These are phyloP conservation scores for Drosophila kikkawai DNA, from an alignment of 1,140 invertebrate genomes.

Conservation along the genomic window DNA sequence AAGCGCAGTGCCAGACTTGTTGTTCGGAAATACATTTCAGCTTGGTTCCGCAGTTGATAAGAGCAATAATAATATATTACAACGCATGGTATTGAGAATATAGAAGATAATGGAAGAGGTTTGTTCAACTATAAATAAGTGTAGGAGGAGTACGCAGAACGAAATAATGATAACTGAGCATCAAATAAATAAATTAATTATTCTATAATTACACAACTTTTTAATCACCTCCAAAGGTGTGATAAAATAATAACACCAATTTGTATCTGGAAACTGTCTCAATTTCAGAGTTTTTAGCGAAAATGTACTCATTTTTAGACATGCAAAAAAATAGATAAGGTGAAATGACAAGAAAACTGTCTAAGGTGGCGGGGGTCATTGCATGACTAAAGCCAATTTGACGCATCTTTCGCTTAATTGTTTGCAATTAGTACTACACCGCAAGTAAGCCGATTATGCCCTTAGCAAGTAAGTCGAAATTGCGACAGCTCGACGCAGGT, in stretches of 20 bases:
- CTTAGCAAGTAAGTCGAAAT: conserved; percentile 17
- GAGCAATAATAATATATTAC: conserved; percentile 1
- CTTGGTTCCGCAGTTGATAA: conserved; percentile 21
- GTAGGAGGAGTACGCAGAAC: background rate
- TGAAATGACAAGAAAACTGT: conserved; percentile 2
- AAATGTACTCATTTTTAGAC: conserved; percentile 1
- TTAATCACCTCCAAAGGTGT: background rate
- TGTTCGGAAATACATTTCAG: conserved; percentile 12
- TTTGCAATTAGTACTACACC: conserved; percentile 61
- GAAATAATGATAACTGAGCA: background rate
- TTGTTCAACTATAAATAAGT: conserved; percentile 1
- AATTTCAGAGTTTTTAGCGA: background rate
- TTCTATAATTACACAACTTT: background rate
- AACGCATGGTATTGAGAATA: conserved; percentile 9
- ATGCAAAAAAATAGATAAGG: conserved; percentile 1
- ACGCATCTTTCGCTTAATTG: conserved; percentile 56
- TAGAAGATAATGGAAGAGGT: conserved; percentile 8
- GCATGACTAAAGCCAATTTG: conserved; percentile 59
- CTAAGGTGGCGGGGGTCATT: conserved; percentile 15
- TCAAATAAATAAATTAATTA: background rate
- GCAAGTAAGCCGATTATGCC: conserved; percentile 55
- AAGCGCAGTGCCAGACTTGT: background rate
- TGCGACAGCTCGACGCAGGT: conserved; percentile 13
- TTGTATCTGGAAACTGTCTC: background rate
- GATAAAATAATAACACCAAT: background rate